phyloP scores from a whole-genome alignment of 2,797 vertebrate genomes.

The Austrolebias charrua region DNA sequence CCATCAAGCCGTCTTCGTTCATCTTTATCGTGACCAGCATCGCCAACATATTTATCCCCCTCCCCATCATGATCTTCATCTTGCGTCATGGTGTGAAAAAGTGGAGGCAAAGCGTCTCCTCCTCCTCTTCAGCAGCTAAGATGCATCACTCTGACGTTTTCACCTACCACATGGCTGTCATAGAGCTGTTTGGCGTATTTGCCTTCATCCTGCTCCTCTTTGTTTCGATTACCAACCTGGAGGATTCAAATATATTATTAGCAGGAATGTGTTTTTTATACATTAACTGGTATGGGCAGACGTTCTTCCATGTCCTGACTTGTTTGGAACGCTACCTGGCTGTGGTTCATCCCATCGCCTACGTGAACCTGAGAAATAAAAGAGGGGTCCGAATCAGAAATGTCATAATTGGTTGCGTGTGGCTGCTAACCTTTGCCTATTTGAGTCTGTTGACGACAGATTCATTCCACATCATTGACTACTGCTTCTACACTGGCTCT shows the following conservation, averaged over 20 bases:
- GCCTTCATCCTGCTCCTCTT: accelerated
- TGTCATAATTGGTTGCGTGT: neutral
- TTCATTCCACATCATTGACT: neutral
- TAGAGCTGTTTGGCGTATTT: neutral
- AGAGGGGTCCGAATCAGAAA: conserved; percentile 6
- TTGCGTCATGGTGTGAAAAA: neutral
- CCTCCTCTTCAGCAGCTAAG: neutral
- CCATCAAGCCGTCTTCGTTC: neutral
- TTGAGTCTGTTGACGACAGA: neutral
- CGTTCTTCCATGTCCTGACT: conserved; percentile 14
- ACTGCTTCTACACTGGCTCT: accelerated
- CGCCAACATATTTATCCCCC: neutral
- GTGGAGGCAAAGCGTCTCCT: neutral
- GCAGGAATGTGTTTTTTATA: accelerated
- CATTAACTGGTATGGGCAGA: conserved; percentile 9
- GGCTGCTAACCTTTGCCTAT: neutral
- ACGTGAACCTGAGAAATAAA: conserved; percentile 14
- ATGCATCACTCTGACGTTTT: conserved; percentile 4
- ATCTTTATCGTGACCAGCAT: neutral
- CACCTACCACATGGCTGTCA: conserved; percentile 5
- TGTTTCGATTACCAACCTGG: accelerated
- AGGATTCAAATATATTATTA: accelerated
- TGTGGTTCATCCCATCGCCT: conserved; percentile 38
- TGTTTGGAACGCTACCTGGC: conserved; percentile 41
- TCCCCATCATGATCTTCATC: neutral